phyloP scores from a whole-genome alignment of 2,888 invertebrate species.

The Acholoe squamosa region DNA sequence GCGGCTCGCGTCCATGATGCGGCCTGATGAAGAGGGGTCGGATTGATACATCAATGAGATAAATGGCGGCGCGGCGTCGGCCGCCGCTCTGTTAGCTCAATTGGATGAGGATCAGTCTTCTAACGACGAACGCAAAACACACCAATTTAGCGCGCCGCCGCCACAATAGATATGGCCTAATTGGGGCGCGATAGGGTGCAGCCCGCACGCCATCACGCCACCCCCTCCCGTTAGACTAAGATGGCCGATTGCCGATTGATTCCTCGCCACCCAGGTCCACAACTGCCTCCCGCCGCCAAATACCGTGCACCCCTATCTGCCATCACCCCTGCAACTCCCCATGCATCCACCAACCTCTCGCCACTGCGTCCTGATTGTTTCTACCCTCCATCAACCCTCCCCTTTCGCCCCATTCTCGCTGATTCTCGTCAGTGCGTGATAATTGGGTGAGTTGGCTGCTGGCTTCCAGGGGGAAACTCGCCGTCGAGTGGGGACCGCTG shows the following conservation, averaged over 20 bases:
- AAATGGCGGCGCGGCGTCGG: constrained; percentile 52
- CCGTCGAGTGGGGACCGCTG: constrained; percentile 13
- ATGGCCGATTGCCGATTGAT: constrained; percentile 45
- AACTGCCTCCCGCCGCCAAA: background rate
- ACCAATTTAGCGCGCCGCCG: constrained; percentile 55
- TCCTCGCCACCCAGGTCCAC: constrained; percentile 10
- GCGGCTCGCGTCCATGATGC: constrained; percentile 33
- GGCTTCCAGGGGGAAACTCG: background rate
- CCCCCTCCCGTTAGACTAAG: background rate
- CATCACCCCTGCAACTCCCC: background rate
- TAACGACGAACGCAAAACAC: constrained; percentile 58
- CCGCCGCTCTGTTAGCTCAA: constrained; percentile 56
- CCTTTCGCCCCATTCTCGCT: constrained; percentile 22
- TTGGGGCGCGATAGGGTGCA: constrained; percentile 45
- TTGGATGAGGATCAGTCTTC: constrained; percentile 61
- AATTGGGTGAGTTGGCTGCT: constrained; percentile 25
- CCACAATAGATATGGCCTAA: constrained; percentile 58
- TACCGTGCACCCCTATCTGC: background rate
- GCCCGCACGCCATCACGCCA: constrained; percentile 41
- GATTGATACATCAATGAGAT: constrained; percentile 62
- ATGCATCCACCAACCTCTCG: background rate
- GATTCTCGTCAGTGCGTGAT: background rate
- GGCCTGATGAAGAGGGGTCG: constrained; percentile 59
- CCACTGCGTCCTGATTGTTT: constrained; percentile 35
- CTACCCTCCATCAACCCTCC: constrained; percentile 21